Evolutionary conservation across 2,888 invertebrate species (phyloP).

Genomic region (Chloroclysta siterata): DNA sequence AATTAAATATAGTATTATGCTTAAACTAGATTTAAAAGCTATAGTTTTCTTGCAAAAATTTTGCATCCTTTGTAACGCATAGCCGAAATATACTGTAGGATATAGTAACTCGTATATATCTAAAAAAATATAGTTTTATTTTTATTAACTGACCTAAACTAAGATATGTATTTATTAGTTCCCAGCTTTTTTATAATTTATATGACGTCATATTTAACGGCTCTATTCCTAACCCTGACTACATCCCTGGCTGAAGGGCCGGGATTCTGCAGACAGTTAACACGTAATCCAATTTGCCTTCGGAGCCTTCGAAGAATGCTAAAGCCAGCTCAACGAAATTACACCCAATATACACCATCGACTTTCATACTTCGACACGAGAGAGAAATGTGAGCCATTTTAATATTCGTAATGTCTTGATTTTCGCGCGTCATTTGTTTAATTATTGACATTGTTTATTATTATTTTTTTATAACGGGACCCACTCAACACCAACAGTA

Average conservation of each 20-base stretch:
- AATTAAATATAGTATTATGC: no score
- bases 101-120: no score
- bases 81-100: no score
- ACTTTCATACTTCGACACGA: conserved; percentile 36
- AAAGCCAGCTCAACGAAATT: conserved; percentile 71
- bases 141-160: no score
- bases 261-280: conserved; percentile 62
- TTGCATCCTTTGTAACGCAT: no score
- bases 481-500: no score
- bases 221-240: conserved; percentile 3
- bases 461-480: background rate
- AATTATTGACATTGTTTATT: background rate
- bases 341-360: conserved; percentile 54
- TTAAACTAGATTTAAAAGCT: no score
- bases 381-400: conserved; percentile 29
- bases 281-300: conserved; percentile 80
- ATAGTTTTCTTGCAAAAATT: no score
- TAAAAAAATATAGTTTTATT: no score
- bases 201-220: no score
- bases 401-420: conserved; percentile 27
- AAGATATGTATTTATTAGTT: no score
- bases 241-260: conserved; percentile 23
- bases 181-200: no score
- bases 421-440: conserved; percentile 12
- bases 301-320: conserved; percentile 70